A percentile compares a stretch with the other conserved stretches of the same genome.
These are phyloP conservation scores for Zygothrica quintamaculata DNA, from an alignment of 2,888 invertebrate genomes.

Conservation along the genomic window DNA sequence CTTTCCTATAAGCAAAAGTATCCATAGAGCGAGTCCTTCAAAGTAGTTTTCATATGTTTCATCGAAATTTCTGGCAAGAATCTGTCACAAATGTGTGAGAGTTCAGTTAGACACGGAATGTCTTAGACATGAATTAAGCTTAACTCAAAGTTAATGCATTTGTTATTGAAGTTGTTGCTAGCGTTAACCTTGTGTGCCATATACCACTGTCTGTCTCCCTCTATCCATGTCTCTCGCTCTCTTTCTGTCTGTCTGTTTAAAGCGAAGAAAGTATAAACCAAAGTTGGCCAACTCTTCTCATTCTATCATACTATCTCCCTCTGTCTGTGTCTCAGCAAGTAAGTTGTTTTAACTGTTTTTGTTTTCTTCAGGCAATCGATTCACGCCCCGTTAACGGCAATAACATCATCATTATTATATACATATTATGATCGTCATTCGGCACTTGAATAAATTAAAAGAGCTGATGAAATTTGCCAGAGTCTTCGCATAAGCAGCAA, in stretches of 20 bases:
- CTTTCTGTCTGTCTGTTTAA: background rate
- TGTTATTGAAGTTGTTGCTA: too few relatives aligned
- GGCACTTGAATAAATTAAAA: slow-evolving; percentile 72
- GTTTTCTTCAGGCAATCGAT: slow-evolving; percentile 10
- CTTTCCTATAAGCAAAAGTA: too few relatives aligned
- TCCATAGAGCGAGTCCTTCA: too few relatives aligned
- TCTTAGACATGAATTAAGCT: too few relatives aligned
- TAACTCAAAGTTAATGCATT: too few relatives aligned
- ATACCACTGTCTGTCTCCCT: slow-evolving; percentile 8
- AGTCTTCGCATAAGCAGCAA: slow-evolving; percentile 63
- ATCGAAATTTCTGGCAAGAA: too few relatives aligned
- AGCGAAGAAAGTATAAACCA: too few relatives aligned
- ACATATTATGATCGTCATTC: background rate
- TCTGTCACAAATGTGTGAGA: too few relatives aligned
- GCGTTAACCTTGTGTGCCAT: slow-evolving; percentile 61
- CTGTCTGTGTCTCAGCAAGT: background rate
- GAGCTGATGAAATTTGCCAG: slow-evolving; percentile 75
- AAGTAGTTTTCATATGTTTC: too few relatives aligned
- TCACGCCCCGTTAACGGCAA: slow-evolving; percentile 43
- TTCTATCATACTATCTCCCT: slow-evolving; percentile 20
- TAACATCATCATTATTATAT: slow-evolving; percentile 9
- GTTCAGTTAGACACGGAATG: too few relatives aligned
- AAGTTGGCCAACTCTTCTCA: slow-evolving; percentile 9
- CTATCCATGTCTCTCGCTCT: slow-evolving; percentile 16
- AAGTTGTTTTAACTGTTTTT: too few relatives aligned